These are phyloP conservation scores for Lamprologus ornatipinnis DNA, from an alignment of 2,113 vertebrate species.

Conservation along the genomic window DNA sequence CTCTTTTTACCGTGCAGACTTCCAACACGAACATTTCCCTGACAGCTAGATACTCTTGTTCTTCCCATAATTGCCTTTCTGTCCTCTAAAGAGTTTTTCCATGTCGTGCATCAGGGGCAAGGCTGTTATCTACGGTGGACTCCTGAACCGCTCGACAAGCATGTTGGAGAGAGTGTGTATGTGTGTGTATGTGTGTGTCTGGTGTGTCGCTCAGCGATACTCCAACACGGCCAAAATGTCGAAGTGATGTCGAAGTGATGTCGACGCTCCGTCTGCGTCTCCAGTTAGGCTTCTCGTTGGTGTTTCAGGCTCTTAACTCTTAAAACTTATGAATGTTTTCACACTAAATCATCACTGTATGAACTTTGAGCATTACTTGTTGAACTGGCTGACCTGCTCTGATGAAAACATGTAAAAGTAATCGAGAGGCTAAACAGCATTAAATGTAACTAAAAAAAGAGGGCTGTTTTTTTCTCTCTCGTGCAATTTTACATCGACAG, in stretches of 20 bases:
- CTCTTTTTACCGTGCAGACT: background rate
- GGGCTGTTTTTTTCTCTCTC: background rate
- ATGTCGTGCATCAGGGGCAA: background rate
- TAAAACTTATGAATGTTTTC: background rate
- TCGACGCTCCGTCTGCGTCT: background rate
- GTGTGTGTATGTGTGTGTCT: background rate
- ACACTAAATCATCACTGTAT: background rate
- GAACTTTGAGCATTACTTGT: background rate
- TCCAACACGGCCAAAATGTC: slow-evolving; percentile 4
- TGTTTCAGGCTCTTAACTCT: background rate
- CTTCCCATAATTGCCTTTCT: slow-evolving; percentile 5
- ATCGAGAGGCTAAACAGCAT: background rate
- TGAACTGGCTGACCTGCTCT: background rate
- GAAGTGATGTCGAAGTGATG: background rate
- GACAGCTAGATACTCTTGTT: background rate
- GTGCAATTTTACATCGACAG: background rate
- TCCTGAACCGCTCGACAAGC: slow-evolving; percentile 5
- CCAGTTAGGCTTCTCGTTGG: background rate
- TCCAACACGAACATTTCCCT: background rate
- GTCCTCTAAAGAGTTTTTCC: slow-evolving; percentile 1
- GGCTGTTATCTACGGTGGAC: background rate
- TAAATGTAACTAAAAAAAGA: background rate
- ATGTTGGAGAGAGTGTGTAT: background rate
- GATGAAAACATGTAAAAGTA: background rate
- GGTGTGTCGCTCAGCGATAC: background rate